Percentiles rank a stretch among this genome's conserved stretches.
Conservation (phyloP, 2,888 invertebrate species). For the Pterostichus madidus region DNA sequence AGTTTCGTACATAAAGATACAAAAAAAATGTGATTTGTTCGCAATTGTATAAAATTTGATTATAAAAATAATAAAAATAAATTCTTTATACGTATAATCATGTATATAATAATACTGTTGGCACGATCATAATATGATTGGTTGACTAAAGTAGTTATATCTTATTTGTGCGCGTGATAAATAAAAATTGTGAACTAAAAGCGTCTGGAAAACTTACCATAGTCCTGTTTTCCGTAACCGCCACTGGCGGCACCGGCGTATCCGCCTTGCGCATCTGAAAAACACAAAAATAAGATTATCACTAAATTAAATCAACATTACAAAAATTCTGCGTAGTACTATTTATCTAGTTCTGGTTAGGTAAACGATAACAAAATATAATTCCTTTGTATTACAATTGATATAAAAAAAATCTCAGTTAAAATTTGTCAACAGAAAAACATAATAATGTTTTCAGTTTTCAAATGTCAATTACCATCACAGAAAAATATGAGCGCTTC, state of each 20-base stretch:
- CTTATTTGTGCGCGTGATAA: slow-evolving; percentile 4
- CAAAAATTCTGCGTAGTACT: background rate
- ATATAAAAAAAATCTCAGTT: slow-evolving; percentile 10
- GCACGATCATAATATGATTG: slow-evolving; percentile 14
- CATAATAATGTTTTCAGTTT: slow-evolving; percentile 20
- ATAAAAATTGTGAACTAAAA: slow-evolving; percentile 46
- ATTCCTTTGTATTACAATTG: background rate
- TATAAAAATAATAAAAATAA: slow-evolving; percentile 49
- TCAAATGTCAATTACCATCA: slow-evolving; percentile 27
- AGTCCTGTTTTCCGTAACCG: slow-evolving; percentile 69
- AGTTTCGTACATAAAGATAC: background rate
- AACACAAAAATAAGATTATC: slow-evolving; percentile 34
- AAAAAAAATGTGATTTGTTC: slow-evolving; percentile 9
- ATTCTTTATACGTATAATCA: background rate
- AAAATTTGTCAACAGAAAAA: slow-evolving; percentile 41
- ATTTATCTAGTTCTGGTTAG: too few relatives aligned
- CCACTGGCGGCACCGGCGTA: slow-evolving; percentile 69
- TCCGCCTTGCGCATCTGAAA: slow-evolving; percentile 70
- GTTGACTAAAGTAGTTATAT: slow-evolving; percentile 14
- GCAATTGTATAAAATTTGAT: slow-evolving; percentile 25
- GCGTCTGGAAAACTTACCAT: slow-evolving; percentile 68
- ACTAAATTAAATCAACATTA: background rate
- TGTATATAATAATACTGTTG: slow-evolving; percentile 44
- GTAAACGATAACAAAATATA: background rate
- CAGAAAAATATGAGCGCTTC: background rate